Percentiles rank a stretch among this genome's conserved stretches.
Conservation (phyloP, 2,888 invertebrate species). For the Bimastos eiseni region DNA sequence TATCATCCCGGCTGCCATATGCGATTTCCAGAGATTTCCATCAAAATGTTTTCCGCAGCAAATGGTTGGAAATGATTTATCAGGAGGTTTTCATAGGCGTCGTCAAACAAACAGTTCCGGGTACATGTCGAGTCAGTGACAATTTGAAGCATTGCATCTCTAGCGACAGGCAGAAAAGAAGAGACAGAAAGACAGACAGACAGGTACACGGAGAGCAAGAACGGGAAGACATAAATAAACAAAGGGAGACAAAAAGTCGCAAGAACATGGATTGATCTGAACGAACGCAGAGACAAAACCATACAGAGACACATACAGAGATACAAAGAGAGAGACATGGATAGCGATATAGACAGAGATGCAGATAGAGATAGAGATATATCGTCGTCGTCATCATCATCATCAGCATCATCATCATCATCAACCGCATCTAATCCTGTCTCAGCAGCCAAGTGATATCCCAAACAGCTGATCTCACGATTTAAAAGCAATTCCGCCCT, state of each 20-base stretch:
- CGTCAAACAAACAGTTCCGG: neutral
- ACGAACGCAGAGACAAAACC: too few relatives aligned
- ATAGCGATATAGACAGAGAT: neutral
- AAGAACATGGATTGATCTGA: too few relatives aligned
- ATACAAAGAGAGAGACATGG: neutral
- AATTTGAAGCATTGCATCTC: neutral
- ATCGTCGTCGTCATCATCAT: slow-evolving; percentile 30
- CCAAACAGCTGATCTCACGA: neutral
- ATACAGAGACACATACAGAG: neutral
- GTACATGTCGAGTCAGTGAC: neutral
- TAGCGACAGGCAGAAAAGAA: neutral
- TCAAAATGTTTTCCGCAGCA: too few relatives aligned
- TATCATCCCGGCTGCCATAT: neutral
- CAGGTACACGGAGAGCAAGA: neutral
- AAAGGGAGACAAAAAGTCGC: too few relatives aligned
- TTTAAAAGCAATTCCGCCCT: neutral
- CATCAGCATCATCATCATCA: slow-evolving; percentile 29
- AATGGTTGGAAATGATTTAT: neutral
- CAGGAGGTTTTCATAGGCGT: neutral
- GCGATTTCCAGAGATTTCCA: neutral
- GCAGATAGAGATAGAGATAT: neutral
- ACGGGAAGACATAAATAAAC: too few relatives aligned
- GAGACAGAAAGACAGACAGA: neutral
- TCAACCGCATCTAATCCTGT: slow-evolving; percentile 8
- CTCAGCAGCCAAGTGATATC: neutral